A percentile compares a stretch with the other conserved stretches of the same genome.
Evolutionary conservation across 1,140 invertebrate genomes (phyloP).

Genomic region (Heliconius eleuchia): DNA sequence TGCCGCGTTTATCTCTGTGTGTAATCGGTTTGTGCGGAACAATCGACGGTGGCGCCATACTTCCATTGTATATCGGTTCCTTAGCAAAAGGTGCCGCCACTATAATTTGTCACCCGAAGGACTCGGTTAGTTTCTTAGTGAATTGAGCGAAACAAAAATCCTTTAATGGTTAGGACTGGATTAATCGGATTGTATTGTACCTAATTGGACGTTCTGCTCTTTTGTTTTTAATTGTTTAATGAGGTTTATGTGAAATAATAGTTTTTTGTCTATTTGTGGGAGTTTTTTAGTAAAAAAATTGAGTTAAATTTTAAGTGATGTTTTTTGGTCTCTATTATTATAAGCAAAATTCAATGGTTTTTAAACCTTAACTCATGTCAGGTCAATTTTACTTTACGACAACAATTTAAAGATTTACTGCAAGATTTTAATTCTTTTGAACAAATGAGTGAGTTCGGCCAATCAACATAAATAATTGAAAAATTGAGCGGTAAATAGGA

Average conservation of each 20-base stretch:
- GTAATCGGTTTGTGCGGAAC: constrained; percentile 68
- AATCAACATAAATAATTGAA: too few species aligned
- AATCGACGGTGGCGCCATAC: constrained; percentile 58
- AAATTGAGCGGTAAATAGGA: too few species aligned
- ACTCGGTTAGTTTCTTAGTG: constrained; percentile 30
- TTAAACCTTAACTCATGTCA: too few species aligned
- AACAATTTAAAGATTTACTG: too few species aligned
- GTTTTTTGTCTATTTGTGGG: neutral
- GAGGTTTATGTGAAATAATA: constrained; percentile 26
- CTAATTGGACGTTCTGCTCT: constrained; percentile 54
- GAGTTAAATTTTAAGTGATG: too few species aligned
- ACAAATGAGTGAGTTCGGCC: too few species aligned
- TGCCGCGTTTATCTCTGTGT: constrained; percentile 67
- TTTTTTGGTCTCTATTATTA: too few species aligned
- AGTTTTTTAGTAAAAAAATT: neutral
- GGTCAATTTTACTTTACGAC: too few species aligned
- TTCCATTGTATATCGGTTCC: constrained; percentile 49
- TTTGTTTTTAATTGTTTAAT: constrained; percentile 33
- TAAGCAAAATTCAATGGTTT: too few species aligned
- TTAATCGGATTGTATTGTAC: constrained; percentile 66
- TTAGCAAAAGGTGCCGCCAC: constrained; percentile 57
- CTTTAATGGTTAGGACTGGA: constrained; percentile 60
- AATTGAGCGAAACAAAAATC: constrained; percentile 60
- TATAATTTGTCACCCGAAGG: constrained; percentile 68
- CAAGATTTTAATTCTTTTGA: too few species aligned